phyloP scores from a whole-genome alignment of 2,888 invertebrate genomes.

The Megalurothrips usitatus region DNA sequence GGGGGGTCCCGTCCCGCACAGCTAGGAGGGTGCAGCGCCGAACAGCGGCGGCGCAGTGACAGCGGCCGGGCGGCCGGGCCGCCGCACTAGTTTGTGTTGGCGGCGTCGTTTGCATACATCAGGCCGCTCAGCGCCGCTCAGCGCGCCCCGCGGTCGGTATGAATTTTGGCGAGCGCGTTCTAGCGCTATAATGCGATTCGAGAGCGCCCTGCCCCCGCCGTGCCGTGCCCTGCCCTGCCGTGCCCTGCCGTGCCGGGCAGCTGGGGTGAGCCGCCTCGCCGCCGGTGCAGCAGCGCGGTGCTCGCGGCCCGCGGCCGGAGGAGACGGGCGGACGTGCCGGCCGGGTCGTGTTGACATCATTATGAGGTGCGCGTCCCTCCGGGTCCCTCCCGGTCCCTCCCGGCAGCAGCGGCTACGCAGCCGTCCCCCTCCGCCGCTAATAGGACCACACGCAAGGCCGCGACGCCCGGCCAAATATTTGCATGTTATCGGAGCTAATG shows the following conservation, averaged over 20 bases:
- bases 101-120: constrained; percentile 2
- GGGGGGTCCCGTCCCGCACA: no score
- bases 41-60: no score
- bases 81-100: not conserved
- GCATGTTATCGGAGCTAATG: constrained; percentile 17
- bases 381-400: no score
- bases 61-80: no score
- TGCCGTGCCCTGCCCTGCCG: not conserved
- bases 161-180: not conserved
- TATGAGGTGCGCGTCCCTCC: not conserved
- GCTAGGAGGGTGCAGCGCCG: no score
- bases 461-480: not conserved
- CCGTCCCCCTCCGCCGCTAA: not conserved
- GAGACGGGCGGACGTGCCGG: not conserved
- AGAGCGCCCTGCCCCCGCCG: not conserved
- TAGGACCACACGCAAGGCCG: not conserved
- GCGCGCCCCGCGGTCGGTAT: no score
- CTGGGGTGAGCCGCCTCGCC: not conserved
- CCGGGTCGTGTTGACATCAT: constrained; percentile 12
- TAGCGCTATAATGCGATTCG: not conserved
- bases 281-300: not conserved
- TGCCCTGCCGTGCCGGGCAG: not conserved
- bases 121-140: no score
- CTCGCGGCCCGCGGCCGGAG: no score
- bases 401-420: not conserved